Evolutionary conservation across 1,140 invertebrate species (phyloP).

Genomic region (Glomeris maerens): DNA sequence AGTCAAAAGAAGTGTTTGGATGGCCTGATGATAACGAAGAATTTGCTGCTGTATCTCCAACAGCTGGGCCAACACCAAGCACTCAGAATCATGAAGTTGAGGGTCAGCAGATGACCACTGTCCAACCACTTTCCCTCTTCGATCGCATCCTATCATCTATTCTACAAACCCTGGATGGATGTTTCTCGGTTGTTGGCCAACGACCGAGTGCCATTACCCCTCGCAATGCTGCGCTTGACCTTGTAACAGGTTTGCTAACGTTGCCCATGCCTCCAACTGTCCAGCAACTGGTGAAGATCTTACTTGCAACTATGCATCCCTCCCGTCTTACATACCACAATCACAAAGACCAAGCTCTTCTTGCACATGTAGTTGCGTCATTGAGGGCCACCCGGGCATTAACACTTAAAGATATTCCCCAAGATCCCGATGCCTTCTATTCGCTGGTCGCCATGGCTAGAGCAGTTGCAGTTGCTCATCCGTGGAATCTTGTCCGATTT

Average conservation of each 20-base stretch:
- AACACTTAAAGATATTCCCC: constrained; percentile 39
- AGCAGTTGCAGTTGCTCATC: constrained; percentile 66
- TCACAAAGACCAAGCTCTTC: constrained; percentile 73
- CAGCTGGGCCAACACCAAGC: constrained; percentile 5
- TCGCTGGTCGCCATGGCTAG: constrained; percentile 67
- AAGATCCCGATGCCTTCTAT: constrained; percentile 86
- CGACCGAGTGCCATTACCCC: constrained; percentile 19
- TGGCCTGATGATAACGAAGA: constrained; percentile 95
- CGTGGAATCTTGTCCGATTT: constrained; percentile 66
- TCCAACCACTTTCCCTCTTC: constrained; percentile 29
- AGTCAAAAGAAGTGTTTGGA: constrained; percentile 88
- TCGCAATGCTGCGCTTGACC: constrained; percentile 43
- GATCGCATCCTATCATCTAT: constrained; percentile 51
- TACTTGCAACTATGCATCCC: constrained; percentile 63
- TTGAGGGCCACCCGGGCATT: constrained; percentile 46
- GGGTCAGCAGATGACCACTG: no score
- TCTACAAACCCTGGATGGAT: constrained; percentile 59
- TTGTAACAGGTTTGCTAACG: constrained; percentile 63
- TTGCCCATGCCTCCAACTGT: constrained; percentile 63
- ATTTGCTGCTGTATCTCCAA: constrained; percentile 37
- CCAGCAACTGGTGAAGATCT: constrained; percentile 51
- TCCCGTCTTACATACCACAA: constrained; percentile 60
- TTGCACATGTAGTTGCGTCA: constrained; percentile 55
- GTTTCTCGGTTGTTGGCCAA: constrained; percentile 34
- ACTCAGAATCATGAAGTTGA: constrained; percentile 14